These are phyloP conservation scores for Lasioglossum morio DNA, from an alignment of 2,888 invertebrate species.

Conservation along the genomic window DNA sequence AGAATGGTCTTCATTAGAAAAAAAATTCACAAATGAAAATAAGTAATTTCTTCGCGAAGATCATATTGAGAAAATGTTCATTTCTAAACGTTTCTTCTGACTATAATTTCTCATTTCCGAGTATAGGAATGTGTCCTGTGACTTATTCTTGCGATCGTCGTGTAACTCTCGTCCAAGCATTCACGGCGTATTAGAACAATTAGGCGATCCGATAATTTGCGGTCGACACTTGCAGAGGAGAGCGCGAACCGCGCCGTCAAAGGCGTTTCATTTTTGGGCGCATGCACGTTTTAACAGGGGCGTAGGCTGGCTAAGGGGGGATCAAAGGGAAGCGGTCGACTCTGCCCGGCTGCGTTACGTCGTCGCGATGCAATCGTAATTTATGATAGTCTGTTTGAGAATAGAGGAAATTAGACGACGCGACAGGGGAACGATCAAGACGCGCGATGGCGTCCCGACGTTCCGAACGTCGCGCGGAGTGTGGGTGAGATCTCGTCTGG, in stretches of 20 bases:
- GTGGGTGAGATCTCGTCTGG: constrained; percentile 43
- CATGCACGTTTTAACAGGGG: background rate
- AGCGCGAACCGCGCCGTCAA: background rate
- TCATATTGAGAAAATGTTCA: too few species aligned
- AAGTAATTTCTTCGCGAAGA: too few species aligned
- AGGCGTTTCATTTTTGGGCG: background rate
- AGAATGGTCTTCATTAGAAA: too few species aligned
- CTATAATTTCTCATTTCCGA: too few species aligned
- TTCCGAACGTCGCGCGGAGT: background rate
- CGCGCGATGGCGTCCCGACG: constrained; percentile 24
- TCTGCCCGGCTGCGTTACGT: background rate
- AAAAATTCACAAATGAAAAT: too few species aligned
- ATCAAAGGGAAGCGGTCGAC: background rate
- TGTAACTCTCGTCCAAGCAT: too few species aligned
- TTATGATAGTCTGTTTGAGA: constrained; percentile 46
- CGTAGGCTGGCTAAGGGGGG: background rate
- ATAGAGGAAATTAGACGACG: constrained; percentile 66
- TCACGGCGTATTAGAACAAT: too few species aligned
- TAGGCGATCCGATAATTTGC: too few species aligned
- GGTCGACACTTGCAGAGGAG: background rate
- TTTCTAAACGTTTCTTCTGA: too few species aligned
- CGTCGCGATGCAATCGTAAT: constrained; percentile 26
- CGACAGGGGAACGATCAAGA: constrained; percentile 52
- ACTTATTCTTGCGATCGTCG: too few species aligned
- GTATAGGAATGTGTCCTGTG: too few species aligned